These are phyloP conservation scores for Harpagifer antarcticus DNA, from an alignment of 2,797 vertebrate species.

Conservation along the genomic window DNA sequence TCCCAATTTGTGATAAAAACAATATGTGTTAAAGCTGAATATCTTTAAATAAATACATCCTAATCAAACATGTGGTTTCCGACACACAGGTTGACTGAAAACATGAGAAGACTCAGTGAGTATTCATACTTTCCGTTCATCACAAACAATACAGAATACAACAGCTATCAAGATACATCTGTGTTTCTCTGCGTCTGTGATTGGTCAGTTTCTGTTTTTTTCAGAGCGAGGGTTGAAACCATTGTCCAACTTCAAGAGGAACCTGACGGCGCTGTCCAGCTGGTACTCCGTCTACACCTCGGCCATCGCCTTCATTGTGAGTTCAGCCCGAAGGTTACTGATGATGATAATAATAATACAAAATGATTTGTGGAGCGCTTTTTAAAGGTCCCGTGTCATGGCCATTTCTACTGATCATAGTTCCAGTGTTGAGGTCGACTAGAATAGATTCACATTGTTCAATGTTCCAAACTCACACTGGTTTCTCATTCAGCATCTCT, in stretches of 20 bases:
- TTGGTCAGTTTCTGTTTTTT: conserved; percentile 21
- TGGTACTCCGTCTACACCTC: conserved; percentile 98
- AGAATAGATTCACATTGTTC: no score
- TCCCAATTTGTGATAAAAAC: no score
- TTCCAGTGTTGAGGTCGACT: no score
- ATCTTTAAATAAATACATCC: no score
- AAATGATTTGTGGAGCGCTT: no score
- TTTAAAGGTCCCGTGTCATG: no score
- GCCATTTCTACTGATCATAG: no score
- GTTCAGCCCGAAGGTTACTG: conserved; percentile 50
- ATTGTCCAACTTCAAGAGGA: conserved; percentile 95
- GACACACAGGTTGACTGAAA: conserved; percentile 92
- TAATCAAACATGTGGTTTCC: not conserved
- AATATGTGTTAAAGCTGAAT: no score
- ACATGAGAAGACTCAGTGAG: conserved; percentile 97
- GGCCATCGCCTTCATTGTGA: conserved; percentile 96
- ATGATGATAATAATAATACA: no score
- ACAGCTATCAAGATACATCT: not conserved
- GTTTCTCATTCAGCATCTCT: no score
- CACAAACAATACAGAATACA: not conserved
- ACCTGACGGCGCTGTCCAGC: conserved; percentile 96
- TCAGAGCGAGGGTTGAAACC: conserved; percentile 96
- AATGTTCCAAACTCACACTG: no score
- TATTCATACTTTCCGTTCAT: conserved; percentile 49
- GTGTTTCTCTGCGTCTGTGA: not conserved